These are phyloP conservation scores for Agonopterix alstromeriana DNA, from an alignment of 2,888 invertebrate species.

Conservation along the genomic window DNA sequence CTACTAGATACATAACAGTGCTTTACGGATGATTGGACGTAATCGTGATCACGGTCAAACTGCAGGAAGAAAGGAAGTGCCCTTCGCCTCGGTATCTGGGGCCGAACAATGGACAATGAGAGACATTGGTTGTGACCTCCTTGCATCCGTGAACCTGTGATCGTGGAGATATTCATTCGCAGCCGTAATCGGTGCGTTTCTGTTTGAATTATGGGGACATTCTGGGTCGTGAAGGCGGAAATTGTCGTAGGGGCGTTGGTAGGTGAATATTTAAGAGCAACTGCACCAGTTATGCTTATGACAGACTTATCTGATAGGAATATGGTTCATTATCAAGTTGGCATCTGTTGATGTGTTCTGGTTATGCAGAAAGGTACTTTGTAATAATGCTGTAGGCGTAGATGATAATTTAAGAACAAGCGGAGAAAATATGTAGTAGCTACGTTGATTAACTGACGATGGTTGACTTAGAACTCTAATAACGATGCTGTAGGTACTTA, in stretches of 20 bases:
- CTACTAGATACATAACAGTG: background rate
- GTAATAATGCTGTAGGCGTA: too few relatives aligned
- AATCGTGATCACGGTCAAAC: slow-evolving; percentile 46
- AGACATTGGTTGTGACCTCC: slow-evolving; percentile 55
- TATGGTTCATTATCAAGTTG: too few relatives aligned
- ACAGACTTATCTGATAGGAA: too few relatives aligned
- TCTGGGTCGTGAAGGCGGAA: background rate
- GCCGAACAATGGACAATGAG: slow-evolving; percentile 62
- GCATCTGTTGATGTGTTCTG: too few relatives aligned
- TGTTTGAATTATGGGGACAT: too few relatives aligned
- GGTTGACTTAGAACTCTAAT: too few relatives aligned
- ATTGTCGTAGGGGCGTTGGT: background rate
- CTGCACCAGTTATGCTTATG: too few relatives aligned
- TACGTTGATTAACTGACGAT: too few relatives aligned
- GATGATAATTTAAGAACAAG: too few relatives aligned
- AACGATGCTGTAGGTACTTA: too few relatives aligned
- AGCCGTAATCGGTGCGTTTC: background rate
- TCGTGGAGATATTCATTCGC: background rate
- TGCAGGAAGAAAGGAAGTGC: slow-evolving; percentile 55
- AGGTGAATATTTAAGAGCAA: background rate
- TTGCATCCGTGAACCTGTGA: slow-evolving; percentile 46
- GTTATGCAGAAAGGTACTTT: background rate
- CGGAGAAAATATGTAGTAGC: too few relatives aligned
- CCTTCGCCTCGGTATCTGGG: slow-evolving; percentile 52
- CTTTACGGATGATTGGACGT: slow-evolving; percentile 30